Conservation (phyloP, 2,113 vertebrate species). For the Gasterosteus aculeatus region DNA sequence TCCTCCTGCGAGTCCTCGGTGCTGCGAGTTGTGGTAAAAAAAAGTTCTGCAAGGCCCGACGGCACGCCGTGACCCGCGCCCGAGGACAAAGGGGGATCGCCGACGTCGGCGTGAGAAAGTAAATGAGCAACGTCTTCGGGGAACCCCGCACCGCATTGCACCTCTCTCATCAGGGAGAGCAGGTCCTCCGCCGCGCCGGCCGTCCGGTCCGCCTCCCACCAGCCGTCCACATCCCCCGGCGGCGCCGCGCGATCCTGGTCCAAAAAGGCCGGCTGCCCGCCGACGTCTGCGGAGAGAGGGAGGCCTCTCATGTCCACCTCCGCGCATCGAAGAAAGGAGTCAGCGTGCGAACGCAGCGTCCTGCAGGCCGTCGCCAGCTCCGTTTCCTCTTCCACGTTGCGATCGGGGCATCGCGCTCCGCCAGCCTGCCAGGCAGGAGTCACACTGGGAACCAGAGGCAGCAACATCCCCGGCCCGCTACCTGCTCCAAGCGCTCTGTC, state of each 20-base stretch:
- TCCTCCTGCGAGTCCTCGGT: neutral
- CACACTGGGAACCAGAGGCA: slow-evolving; percentile 19
- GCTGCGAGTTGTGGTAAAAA: neutral
- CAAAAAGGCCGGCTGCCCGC: fast-evolving
- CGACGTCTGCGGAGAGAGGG: neutral
- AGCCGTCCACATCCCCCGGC: neutral
- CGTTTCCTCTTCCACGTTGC: slow-evolving; percentile 37
- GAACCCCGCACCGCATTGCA: neutral
- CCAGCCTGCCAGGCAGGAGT: neutral
- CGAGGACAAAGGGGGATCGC: neutral
- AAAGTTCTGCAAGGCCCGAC: neutral
- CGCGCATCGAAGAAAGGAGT: neutral
- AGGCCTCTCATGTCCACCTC: neutral
- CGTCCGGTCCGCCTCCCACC: neutral
- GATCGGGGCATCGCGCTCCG: neutral
- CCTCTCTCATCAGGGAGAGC: neutral
- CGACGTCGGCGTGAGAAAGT: neutral
- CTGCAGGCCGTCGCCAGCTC: slow-evolving; percentile 25
- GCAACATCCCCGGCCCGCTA: slow-evolving; percentile 59
- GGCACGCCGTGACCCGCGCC: neutral
- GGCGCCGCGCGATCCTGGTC: neutral
- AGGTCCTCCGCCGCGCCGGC: neutral
- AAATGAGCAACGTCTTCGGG: neutral
- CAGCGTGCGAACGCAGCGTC: neutral
- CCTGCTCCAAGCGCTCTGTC: slow-evolving; percentile 69